Conservation (phyloP, 2,113 vertebrate genomes). For the Triplophysa tibetana region DNA sequence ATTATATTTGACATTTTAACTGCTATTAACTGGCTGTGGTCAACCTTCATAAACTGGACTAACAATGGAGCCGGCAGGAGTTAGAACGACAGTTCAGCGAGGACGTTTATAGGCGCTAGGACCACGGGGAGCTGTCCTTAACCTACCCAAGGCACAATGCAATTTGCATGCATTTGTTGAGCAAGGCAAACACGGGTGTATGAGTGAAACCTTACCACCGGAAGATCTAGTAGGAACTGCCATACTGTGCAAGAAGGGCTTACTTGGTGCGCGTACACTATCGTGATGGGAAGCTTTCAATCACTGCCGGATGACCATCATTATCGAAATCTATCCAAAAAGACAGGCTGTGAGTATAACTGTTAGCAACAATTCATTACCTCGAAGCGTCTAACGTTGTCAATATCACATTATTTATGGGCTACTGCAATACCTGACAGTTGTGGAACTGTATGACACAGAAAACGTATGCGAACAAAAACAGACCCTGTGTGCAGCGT, state of each 20-base stretch:
- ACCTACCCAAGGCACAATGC: background rate
- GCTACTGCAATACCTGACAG: too few relatives aligned
- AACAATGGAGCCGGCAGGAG: background rate
- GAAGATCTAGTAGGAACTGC: slow-evolving; percentile 14
- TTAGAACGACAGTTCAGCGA: background rate
- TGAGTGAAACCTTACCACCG: slow-evolving; percentile 39
- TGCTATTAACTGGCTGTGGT: background rate
- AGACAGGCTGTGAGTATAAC: slow-evolving; percentile 89
- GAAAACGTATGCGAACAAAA: background rate
- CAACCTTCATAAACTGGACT: background rate
- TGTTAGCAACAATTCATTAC: background rate
- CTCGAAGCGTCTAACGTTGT: background rate
- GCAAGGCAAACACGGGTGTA: slow-evolving; percentile 19
- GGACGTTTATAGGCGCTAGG: slow-evolving; percentile 34
- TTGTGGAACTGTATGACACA: background rate
- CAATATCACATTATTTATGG: background rate
- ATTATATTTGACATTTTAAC: background rate
- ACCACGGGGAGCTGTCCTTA: slow-evolving; percentile 32
- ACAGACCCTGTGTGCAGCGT: too few relatives aligned
- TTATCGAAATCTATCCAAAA: slow-evolving; percentile 77
- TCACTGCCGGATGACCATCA: slow-evolving; percentile 75
- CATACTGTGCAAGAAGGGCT: background rate
- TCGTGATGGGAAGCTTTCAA: slow-evolving; percentile 79
- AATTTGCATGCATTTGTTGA: slow-evolving; percentile 44
- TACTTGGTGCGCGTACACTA: background rate